These are phyloP conservation scores for Carassius auratus DNA, from an alignment of 2,113 vertebrate genomes.

Conservation along the genomic window DNA sequence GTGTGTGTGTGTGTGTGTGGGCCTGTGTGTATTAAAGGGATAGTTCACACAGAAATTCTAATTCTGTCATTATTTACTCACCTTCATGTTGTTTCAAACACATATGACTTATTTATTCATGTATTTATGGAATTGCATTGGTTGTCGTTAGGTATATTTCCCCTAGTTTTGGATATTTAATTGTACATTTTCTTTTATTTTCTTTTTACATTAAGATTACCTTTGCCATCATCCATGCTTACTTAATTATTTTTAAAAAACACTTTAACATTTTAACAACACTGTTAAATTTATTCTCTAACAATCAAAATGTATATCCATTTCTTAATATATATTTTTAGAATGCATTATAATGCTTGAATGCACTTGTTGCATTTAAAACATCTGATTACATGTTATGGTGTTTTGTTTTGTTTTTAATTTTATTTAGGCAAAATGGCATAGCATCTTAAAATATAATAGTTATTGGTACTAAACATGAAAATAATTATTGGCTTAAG, in stretches of 20 bases:
- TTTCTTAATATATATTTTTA: neutral
- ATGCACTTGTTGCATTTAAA: neutral
- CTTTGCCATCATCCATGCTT: neutral
- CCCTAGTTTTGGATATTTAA: neutral
- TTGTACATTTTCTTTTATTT: neutral
- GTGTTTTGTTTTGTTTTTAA: neutral
- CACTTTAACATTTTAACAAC: neutral
- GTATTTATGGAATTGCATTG: neutral
- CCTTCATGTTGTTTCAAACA: neutral
- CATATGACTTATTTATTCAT: neutral
- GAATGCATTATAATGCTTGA: neutral
- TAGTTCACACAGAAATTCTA: neutral
- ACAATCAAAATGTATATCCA: neutral
- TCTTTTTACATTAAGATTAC: neutral
- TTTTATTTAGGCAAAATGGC: neutral
- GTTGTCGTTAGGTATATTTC: neutral
- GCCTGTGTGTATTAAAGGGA: neutral
- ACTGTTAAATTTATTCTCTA: neutral
- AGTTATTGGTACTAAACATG: neutral
- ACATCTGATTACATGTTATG: neutral
- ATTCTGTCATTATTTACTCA: conserved; percentile 4
- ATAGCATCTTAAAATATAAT: neutral
- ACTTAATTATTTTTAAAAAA: neutral
- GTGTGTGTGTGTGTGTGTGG: neutral
- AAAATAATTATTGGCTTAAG: neutral